phyloP scores from a whole-genome alignment of 2,797 vertebrate genomes.

The Craterocephalus amniculus region DNA sequence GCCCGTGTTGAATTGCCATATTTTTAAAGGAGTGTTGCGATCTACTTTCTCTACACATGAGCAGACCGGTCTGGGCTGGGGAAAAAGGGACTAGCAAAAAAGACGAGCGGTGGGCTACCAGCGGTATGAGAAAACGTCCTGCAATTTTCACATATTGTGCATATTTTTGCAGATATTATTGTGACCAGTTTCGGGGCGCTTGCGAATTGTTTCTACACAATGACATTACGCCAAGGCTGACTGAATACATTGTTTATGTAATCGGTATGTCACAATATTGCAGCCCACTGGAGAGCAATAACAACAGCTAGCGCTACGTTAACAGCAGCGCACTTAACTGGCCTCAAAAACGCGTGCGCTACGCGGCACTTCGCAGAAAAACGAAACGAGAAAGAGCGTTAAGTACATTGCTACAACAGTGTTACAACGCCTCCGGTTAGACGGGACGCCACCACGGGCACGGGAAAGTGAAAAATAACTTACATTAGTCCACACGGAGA shows the following conservation, averaged over 20 bases:
- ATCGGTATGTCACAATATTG: conserved; percentile 56
- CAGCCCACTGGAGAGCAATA: conserved; percentile 48
- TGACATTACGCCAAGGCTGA: conserved; percentile 35
- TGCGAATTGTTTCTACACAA: conserved; percentile 19
- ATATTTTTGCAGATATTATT: background rate
- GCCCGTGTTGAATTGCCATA: conserved; percentile 20
- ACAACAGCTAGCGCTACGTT: conserved; percentile 50
- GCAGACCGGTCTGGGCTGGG: conserved; percentile 7
- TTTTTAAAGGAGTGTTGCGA: conserved; percentile 12
- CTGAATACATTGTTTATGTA: conserved; percentile 40
- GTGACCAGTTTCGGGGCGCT: conserved; percentile 7
- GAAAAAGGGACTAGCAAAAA: conserved; percentile 28
- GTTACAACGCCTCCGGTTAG: background rate
- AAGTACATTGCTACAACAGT: background rate
- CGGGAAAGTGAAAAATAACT: conserved; percentile 58
- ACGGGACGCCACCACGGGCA: background rate
- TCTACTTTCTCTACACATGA: background rate
- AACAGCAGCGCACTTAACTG: conserved; percentile 42
- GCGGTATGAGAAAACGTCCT: conserved; percentile 13
- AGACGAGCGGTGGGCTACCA: conserved; percentile 14
- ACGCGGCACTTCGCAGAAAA: conserved; percentile 53
- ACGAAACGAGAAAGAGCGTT: conserved; percentile 32
- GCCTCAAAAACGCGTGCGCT: conserved; percentile 42
- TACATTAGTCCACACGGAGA: conserved; percentile 75
- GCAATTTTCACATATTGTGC: conserved; percentile 2